Evolutionary conservation across 2,888 invertebrate genomes (phyloP), one percentile per base, ranked within the genome.

Genomic region (Megamerina dolium): DNA sequence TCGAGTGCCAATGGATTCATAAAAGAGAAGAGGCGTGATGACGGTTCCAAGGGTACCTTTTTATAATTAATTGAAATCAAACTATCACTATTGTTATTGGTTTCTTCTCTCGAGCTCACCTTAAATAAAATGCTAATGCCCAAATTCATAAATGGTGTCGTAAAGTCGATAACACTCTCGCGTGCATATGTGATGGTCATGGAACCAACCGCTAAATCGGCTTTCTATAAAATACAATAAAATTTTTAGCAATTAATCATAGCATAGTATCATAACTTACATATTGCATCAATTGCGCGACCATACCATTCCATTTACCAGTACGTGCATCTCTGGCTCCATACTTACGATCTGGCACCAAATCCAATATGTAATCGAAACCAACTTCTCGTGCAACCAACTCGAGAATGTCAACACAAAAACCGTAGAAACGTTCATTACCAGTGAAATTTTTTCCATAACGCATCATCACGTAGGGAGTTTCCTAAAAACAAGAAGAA

Each of bases 111-210:
- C 5, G 19, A 14, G 37, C 39, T 70, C 72, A 82, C 82, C 78
- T 87, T 87, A 68, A 87, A 89, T 43, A 91, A 75, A 57, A 92
- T 91, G 58, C 87, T 84, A 57, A 90, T 91, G 29, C 91, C 92
- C 16, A 91, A 76, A 68, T 89, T 90, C 84, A 92, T 88, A 73
- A 90, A 92, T 2, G 91, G 92, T 65, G 90, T 89, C 8, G 90
- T 90, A 66, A 92, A 92, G 72, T 91, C 90, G 54, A 92, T 87
- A 46, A 89, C 89, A 66, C 87, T 86, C 60, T 90, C 89, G 35
- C 92, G 74, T 19, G 87, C 85, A 66, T 89, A 90, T 61, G 87
- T 91, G 54, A 92, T 93, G 20, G 91, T 92, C 79, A 92, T 83
- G 3, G 90, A 87, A 6, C 87, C 89, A 17, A 91, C 87, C 1